A percentile compares a stretch with the other conserved stretches of the same genome.
Conservation (phyloP, 53 echinoderm and acorn worm species). For the Stichopus horrens region DNA sequence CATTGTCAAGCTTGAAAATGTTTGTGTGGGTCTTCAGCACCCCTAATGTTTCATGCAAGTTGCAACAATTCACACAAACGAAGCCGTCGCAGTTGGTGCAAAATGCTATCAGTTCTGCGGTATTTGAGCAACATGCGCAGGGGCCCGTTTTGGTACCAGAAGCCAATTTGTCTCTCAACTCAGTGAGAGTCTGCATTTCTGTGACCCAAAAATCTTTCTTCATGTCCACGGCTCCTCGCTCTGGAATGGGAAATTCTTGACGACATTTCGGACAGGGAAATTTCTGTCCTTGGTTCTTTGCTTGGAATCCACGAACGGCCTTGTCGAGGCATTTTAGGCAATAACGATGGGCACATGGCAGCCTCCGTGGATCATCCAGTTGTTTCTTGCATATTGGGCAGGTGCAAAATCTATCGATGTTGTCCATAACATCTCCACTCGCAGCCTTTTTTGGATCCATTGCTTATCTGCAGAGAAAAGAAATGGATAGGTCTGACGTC, state of each 20-base stretch:
- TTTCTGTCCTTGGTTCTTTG: slow-evolving; percentile 6
- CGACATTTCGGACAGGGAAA: slow-evolving; percentile 38
- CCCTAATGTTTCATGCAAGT: slow-evolving; percentile 7
- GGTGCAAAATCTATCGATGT: slow-evolving; percentile 22
- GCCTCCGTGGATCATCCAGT: slow-evolving; percentile 23
- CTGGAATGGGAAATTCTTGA: slow-evolving; percentile 4
- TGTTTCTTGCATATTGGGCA: slow-evolving; percentile 28
- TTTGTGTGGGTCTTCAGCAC: slow-evolving; percentile 21
- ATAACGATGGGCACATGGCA: slow-evolving; percentile 35
- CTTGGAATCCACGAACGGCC: slow-evolving; percentile 6
- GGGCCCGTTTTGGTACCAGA: neutral
- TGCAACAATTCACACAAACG: slow-evolving; percentile 39
- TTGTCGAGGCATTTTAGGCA: slow-evolving; percentile 33
- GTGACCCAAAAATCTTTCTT: slow-evolving; percentile 30
- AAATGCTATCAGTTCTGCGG: slow-evolving; percentile 14
- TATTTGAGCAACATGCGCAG: slow-evolving; percentile 19
- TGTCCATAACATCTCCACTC: slow-evolving; percentile 8
- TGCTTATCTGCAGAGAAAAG: neutral
- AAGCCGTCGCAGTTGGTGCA: slow-evolving; percentile 38
- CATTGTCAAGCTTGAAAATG: slow-evolving; percentile 36
- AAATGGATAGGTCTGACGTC: neutral
- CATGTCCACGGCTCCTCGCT: slow-evolving; percentile 24
- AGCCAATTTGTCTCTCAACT: slow-evolving; percentile 31
- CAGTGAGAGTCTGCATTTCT: slow-evolving; percentile 17
- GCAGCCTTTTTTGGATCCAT: neutral